Conservation (phyloP, 2,113 vertebrate genomes). For the Rhinopomastus cyanomelas region DNA sequence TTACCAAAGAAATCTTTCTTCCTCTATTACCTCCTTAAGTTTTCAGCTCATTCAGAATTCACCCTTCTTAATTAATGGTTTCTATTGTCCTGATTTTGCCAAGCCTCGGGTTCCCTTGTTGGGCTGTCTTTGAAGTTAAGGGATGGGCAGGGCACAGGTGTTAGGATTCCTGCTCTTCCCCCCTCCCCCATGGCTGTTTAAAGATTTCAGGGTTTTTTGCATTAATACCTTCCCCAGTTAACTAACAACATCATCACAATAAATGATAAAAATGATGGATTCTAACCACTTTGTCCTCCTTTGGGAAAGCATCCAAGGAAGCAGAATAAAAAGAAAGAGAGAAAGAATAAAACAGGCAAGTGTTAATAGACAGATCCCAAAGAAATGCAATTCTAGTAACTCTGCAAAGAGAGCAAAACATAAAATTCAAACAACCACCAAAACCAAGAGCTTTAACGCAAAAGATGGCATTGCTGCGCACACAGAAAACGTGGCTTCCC, state of each 20-base stretch:
- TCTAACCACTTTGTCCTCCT: conserved; percentile 99
- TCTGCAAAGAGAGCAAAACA: conserved; percentile 31
- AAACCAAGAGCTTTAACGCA: conserved; percentile 19
- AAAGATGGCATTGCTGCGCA: background rate
- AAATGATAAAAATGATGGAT: conserved; percentile 83
- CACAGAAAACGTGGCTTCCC: background rate
- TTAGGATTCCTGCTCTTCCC: background rate
- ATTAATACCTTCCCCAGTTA: conserved; percentile 49
- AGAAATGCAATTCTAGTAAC: conserved; percentile 57
- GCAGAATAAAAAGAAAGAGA: conserved; percentile 81
- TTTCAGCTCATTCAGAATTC: background rate
- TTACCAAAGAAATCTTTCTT: background rate
- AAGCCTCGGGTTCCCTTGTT: background rate
- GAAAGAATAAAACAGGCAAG: conserved; percentile 72
- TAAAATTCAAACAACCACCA: background rate
- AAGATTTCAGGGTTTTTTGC: conserved; percentile 27
- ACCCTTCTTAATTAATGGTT: background rate
- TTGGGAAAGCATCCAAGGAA: conserved; percentile 95
- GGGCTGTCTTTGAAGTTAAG: background rate
- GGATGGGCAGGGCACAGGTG: background rate
- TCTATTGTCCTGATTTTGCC: background rate
- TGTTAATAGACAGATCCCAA: conserved; percentile 64
- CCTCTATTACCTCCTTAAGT: background rate
- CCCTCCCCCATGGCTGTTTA: background rate
- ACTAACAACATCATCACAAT: conserved; percentile 66